Conservation (phyloP, 2,113 vertebrate species). For the Rhegmatorhina hoffmannsi region DNA sequence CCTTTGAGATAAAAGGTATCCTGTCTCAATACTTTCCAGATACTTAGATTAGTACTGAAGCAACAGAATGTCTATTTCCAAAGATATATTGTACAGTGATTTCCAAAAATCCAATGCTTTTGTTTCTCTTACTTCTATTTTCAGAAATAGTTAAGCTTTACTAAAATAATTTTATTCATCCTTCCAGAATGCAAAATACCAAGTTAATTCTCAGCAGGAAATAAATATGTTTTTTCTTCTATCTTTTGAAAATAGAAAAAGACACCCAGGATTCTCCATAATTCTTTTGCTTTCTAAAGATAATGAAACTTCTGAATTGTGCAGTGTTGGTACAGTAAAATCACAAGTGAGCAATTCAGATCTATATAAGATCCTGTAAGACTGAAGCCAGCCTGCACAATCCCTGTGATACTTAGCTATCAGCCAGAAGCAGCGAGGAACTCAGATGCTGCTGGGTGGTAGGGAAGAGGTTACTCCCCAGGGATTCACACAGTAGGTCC, state of each 20-base stretch:
- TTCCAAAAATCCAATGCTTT: not conserved
- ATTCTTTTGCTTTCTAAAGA: not conserved
- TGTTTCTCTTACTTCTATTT: not conserved
- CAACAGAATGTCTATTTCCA: not conserved
- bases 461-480: too few relatives aligned
- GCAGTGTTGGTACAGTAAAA: too few relatives aligned
- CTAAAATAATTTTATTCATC: not conserved
- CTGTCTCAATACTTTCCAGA: not conserved
- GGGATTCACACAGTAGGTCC: too few relatives aligned
- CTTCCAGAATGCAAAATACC: not conserved
- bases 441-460: too few relatives aligned
- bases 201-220: not conserved
- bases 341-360: too few relatives aligned
- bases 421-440: too few relatives aligned
- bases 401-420: too few relatives aligned
- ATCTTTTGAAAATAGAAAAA: not conserved
- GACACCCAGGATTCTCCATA: fast-evolving
- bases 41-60: not conserved
- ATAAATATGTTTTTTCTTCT: not conserved
- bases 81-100: not conserved
- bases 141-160: not conserved
- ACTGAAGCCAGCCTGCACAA: too few relatives aligned
- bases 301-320: not conserved
- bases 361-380: too few relatives aligned
- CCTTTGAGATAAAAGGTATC: not conserved